Percentiles rank a stretch among this genome's conserved stretches.
Evolutionary conservation across 2,797 vertebrate genomes (phyloP).

Genomic region (Typhlichthys subterraneus): DNA sequence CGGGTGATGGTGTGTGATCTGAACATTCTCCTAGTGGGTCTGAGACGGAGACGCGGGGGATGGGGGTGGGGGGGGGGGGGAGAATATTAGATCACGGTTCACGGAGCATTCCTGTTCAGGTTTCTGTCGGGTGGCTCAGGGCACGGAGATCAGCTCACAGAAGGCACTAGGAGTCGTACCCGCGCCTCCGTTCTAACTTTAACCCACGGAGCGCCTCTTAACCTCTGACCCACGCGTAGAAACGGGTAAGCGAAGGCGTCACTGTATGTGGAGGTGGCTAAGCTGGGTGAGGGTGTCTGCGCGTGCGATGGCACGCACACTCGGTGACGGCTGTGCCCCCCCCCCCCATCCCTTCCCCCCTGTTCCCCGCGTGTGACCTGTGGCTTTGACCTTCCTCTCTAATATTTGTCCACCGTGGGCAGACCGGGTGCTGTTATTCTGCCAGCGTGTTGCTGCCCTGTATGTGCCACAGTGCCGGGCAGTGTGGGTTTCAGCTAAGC

Average conservation of each 20-base stretch:
- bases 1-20: slow-evolving; percentile 57
- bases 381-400: slow-evolving; percentile 52
- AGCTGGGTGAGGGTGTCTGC: slow-evolving; percentile 4
- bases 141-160: slow-evolving; percentile 43
- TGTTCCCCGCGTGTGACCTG: slow-evolving; percentile 26
- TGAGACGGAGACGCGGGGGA: slow-evolving; percentile 37
- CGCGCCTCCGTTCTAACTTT: slow-evolving; percentile 40
- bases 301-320: slow-evolving; percentile 32
- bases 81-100: slow-evolving; percentile 66
- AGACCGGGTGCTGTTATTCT: slow-evolving; percentile 27
- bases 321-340: slow-evolving; percentile 38
- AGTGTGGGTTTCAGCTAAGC: slow-evolving; percentile 14
- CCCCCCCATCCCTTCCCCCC: neutral
- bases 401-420: slow-evolving; percentile 51
- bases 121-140: slow-evolving; percentile 54
- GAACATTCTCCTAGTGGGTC: slow-evolving; percentile 63
- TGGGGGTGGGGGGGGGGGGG: slow-evolving; percentile 42
- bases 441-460: slow-evolving; percentile 44
- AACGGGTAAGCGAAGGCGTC: slow-evolving; percentile 1
- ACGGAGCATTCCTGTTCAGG: slow-evolving; percentile 53
- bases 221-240: slow-evolving; percentile 32
- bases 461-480: slow-evolving; percentile 35
- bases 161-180: slow-evolving; percentile 20
- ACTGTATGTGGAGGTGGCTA: slow-evolving; percentile 3
- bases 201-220: slow-evolving; percentile 47